Evolutionary conservation across 2,888 invertebrate species (phyloP).

Genomic region (Apamea monoglypha): DNA sequence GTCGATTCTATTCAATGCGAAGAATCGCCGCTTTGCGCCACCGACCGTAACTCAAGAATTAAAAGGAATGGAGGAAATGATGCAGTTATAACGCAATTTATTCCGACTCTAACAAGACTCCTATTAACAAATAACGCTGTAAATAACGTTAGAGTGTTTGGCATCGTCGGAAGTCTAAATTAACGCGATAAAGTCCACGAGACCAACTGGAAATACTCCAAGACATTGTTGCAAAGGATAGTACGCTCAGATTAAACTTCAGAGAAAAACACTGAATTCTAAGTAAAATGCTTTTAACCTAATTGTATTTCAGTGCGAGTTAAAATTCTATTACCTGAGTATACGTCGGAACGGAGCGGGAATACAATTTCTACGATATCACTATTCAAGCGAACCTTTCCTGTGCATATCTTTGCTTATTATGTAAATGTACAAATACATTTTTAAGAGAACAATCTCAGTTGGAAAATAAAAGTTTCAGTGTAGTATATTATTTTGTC

Average conservation of each 20-base stretch:
- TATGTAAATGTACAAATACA: slow-evolving; percentile 52
- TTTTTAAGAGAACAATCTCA: slow-evolving; percentile 52
- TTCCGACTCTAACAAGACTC: slow-evolving; percentile 17
- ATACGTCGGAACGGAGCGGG: neutral
- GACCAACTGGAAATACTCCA: slow-evolving; percentile 54
- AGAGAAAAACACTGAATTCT: slow-evolving; percentile 55
- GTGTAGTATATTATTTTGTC: slow-evolving; percentile 39
- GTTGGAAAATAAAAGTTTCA: slow-evolving; percentile 19
- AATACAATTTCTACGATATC: slow-evolving; percentile 45
- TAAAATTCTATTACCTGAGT: slow-evolving; percentile 40
- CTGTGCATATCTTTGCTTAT: slow-evolving; percentile 42
- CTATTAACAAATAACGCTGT: slow-evolving; percentile 17
- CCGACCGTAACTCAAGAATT: slow-evolving; percentile 29
- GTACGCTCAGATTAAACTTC: slow-evolving; percentile 56
- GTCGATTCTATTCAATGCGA: slow-evolving; percentile 54
- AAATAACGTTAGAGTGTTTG: slow-evolving; percentile 8
- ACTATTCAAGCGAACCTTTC: slow-evolving; percentile 37
- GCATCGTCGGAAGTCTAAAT: slow-evolving; percentile 35
- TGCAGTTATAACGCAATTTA: slow-evolving; percentile 37
- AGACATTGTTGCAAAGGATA: slow-evolving; percentile 38
- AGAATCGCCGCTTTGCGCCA: slow-evolving; percentile 46
- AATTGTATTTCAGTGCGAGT: slow-evolving; percentile 60
- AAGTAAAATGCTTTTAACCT: slow-evolving; percentile 60
- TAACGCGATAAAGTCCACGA: slow-evolving; percentile 35
- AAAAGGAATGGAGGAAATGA: slow-evolving; percentile 31